phyloP scores from a whole-genome alignment of 1,140 invertebrate species.

The Drosophila micromelanica region DNA sequence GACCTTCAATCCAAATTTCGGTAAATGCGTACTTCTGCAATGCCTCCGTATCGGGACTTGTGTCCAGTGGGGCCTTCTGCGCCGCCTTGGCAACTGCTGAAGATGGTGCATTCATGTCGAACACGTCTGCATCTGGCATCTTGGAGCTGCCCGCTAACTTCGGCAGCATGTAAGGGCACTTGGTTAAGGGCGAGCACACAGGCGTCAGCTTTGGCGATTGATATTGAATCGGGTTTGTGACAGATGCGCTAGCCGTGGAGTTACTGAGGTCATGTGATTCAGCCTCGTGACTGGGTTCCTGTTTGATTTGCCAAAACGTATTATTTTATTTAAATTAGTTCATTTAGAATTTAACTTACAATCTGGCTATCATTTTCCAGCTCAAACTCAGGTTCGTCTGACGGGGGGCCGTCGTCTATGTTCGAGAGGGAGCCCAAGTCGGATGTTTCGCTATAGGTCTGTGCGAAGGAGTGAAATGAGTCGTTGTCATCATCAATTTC shows the following conservation, averaged over 20 bases:
- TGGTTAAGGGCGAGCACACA: neutral
- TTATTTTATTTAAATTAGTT: neutral
- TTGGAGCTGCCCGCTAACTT: neutral
- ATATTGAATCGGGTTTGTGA: neutral
- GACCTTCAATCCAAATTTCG: constrained; percentile 50
- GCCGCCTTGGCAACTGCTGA: neutral
- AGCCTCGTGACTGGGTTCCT: neutral
- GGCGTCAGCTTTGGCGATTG: neutral
- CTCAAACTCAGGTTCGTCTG: neutral
- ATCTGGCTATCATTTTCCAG: neutral
- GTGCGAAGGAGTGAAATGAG: constrained; percentile 48
- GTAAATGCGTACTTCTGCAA: constrained; percentile 48
- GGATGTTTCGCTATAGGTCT: neutral
- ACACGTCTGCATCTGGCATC: constrained; percentile 14
- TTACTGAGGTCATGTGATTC: neutral
- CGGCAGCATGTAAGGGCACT: constrained; percentile 15
- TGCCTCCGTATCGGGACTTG: neutral
- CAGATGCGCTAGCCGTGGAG: neutral
- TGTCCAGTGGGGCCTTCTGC: neutral
- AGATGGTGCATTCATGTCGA: constrained; percentile 18
- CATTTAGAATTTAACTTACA: neutral
- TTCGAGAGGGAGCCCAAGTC: constrained; percentile 4
- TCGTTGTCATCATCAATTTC: constrained; percentile 29
- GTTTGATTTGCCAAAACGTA: neutral
- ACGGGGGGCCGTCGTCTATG: neutral